These are phyloP conservation scores for Oophaga pumilio DNA, from an alignment of 2,113 vertebrate genomes.

Conservation along the genomic window DNA sequence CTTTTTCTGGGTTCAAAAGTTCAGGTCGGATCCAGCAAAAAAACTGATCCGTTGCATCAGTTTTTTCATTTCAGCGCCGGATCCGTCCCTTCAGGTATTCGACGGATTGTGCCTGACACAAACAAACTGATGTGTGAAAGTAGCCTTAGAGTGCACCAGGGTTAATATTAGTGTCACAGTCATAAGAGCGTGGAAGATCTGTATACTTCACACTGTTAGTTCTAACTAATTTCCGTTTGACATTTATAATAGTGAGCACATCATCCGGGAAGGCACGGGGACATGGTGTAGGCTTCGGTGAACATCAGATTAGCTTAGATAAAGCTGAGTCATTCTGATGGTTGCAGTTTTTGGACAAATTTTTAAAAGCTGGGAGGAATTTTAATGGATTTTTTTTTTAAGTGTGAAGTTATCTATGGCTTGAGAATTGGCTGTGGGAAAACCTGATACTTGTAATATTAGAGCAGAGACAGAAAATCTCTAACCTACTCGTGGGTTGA, in stretches of 20 bases:
- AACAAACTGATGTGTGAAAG: too few relatives aligned
- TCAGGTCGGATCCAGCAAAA: too few relatives aligned
- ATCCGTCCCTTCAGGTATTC: too few relatives aligned
- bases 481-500: too few relatives aligned
- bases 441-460: background rate
- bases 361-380: background rate
- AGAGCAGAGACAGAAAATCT: background rate
- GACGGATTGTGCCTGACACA: too few relatives aligned
- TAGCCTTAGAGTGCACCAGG: background rate
- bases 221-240: background rate
- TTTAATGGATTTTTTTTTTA: slow-evolving; percentile 7
- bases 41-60: too few relatives aligned
- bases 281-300: background rate
- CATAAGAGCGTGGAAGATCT: background rate
- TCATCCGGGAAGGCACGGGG: background rate
- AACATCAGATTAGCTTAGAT: slow-evolving; percentile 22
- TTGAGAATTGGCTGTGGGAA: background rate
- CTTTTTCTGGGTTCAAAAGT: too few relatives aligned
- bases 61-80: too few relatives aligned
- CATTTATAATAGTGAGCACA: slow-evolving; percentile 3
- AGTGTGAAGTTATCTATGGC: slow-evolving; percentile 15
- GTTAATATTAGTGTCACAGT: background rate
- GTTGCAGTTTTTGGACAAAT: slow-evolving; percentile 1
- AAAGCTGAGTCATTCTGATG: slow-evolving; percentile 5
- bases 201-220: background rate